phyloP scores from a whole-genome alignment of 2,888 invertebrate genomes.

The Amaurobius ferox region DNA sequence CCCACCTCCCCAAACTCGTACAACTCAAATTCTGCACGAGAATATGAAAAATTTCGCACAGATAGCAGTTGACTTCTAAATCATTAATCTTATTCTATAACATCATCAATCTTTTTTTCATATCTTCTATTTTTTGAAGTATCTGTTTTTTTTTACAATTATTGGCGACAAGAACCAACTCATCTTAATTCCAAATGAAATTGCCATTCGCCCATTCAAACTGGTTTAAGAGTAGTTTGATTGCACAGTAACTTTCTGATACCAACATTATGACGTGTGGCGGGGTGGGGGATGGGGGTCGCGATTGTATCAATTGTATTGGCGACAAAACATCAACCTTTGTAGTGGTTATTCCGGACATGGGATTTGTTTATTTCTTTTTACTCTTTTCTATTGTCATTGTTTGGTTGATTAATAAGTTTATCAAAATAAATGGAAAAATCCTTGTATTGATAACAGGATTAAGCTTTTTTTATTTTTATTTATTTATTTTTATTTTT shows the following conservation, averaged over 20 bases:
- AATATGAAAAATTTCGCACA: too few species aligned
- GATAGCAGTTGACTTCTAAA: neutral
- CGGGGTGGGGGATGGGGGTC: neutral
- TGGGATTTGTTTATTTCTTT: neutral
- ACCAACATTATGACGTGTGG: neutral
- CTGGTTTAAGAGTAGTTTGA: neutral
- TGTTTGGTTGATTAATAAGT: conserved; percentile 35
- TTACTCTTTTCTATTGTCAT: neutral
- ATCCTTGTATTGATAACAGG: conserved; percentile 17
- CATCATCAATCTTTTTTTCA: neutral
- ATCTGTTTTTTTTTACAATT: neutral
- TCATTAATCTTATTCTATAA: neutral
- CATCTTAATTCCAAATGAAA: conserved; percentile 8
- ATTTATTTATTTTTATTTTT: too few species aligned
- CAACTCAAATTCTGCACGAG: too few species aligned
- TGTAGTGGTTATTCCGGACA: neutral
- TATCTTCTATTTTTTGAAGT: neutral
- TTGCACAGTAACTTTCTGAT: neutral
- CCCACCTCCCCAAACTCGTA: too few species aligned
- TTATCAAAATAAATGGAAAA: conserved; percentile 11
- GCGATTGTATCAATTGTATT: neutral
- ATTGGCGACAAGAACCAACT: neutral
- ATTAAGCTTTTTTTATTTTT: too few species aligned
- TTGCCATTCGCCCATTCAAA: neutral
- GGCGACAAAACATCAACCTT: neutral